Evolutionary conservation across 2,797 vertebrate genomes (phyloP), one percentile per base, ranked within the genome.

Genomic region (Enteromius fasciolatus): DNA sequence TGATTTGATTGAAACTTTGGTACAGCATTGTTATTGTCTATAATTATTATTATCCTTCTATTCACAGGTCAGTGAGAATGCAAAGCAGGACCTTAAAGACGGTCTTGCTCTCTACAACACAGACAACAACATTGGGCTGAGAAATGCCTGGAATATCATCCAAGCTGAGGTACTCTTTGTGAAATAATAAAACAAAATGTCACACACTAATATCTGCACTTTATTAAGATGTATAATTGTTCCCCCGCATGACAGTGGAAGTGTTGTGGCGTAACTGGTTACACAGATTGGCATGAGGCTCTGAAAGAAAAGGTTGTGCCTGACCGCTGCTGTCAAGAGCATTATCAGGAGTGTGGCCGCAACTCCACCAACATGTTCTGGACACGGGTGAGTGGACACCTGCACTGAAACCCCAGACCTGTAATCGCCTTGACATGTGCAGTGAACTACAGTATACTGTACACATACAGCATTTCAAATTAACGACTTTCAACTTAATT

Each of bases 141-240:
- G 97, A 91, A 99, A 99, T 0, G 98, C 98, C 61, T 99, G 98
- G 98, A 99, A 99, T 92, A 99, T 99, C 90, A 99, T 99, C 89
- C 98, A 99, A 92, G 97, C 97, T 3, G 98, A 99, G 96, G 98
- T 98, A 89, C 20, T 17, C 18, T 64, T 61, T 78, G 18, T 36
- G 20, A 57, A 63, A 20, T 76, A 14, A 23, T 23, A 7, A 25
- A 63, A 18, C 10, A 31, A 20, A 31, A 31, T 46, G n/a, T 57
- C 12, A 10, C 5, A 28, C 39, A 10, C 25, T 18, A 33, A n/a
- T 52, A 14, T 33, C 28, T 33, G 17, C 23, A 23, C n/a, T 4
- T 10, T 23, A 12, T 57, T 57, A 23, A 57, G 2, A 12, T 23
- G 54, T 23, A 12, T 46, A 2, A 11, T 18, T 76, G 18, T 66